These are phyloP conservation scores for Psilopogon haemacephalus DNA, from an alignment of 2,113 vertebrate genomes.

Conservation along the genomic window DNA sequence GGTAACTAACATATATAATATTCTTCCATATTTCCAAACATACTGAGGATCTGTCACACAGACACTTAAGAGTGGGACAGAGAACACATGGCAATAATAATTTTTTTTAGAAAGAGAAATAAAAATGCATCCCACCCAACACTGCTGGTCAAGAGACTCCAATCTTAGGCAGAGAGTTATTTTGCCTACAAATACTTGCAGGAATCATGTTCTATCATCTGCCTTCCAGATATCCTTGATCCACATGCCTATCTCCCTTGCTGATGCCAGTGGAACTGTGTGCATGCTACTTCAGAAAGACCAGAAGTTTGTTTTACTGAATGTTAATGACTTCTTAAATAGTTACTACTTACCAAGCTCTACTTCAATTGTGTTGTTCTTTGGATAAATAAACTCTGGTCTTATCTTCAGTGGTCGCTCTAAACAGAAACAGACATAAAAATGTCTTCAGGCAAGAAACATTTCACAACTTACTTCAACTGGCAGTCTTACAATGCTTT, in stretches of 20 bases:
- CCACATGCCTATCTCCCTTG: background rate
- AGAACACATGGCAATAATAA: background rate
- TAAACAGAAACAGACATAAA: conserved; percentile 40
- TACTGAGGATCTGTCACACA: background rate
- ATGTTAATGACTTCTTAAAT: background rate
- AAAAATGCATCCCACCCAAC: background rate
- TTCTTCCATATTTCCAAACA: background rate
- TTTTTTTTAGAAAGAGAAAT: too few relatives aligned
- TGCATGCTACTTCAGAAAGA: background rate
- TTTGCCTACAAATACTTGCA: background rate
- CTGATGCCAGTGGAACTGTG: background rate
- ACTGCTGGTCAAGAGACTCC: background rate
- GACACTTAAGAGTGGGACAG: background rate
- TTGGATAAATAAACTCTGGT: conserved; percentile 78
- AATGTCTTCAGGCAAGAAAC: background rate
- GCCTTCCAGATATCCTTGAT: background rate
- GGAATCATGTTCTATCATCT: background rate
- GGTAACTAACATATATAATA: background rate
- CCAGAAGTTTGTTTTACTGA: background rate
- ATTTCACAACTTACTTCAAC: background rate
- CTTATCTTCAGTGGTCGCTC: background rate
- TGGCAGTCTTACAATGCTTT: background rate
- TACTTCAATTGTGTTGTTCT: conserved; percentile 76
- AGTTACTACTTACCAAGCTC: conserved; percentile 77
- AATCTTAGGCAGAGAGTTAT: background rate